Conservation (phyloP, 2,888 invertebrate genomes). For the Hypena proboscidalis region DNA sequence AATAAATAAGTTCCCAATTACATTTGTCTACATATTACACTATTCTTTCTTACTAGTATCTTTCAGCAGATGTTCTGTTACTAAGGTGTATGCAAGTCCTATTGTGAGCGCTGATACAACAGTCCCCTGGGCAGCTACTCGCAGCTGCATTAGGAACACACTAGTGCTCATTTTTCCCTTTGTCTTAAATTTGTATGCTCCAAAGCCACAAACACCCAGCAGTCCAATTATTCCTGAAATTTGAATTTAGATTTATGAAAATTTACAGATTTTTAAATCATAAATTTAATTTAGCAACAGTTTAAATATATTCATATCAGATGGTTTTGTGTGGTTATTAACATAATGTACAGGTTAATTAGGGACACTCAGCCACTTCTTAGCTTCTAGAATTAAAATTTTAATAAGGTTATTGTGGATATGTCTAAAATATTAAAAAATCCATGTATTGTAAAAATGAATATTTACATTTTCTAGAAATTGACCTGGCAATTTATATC, state of each 20-base stretch:
- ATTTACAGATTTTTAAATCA: no score
- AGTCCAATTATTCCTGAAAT: slow-evolving; percentile 89
- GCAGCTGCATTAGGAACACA: slow-evolving; percentile 92
- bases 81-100: slow-evolving; percentile 89
- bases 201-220: slow-evolving; percentile 87
- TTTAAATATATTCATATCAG: no score
- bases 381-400: no score
- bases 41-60: slow-evolving; percentile 58
- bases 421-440: no score
- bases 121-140: slow-evolving; percentile 94
- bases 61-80: slow-evolving; percentile 79
- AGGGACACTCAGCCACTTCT: no score
- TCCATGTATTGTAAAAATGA: background rate
- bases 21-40: slow-evolving; percentile 10
- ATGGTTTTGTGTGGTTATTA: no score
- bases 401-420: no score
- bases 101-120: slow-evolving; percentile 91
- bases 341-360: no score
- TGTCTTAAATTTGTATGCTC: slow-evolving; percentile 90
- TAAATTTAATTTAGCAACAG: no score
- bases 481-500: no score
- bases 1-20: slow-evolving; percentile 24
- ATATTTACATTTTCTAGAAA: no score
- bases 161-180: slow-evolving; percentile 92
- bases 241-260: no score